Percentiles rank a stretch among this genome's conserved stretches.
These are phyloP conservation scores for Ostrea edulis DNA, from an alignment of 1,140 invertebrate species.

Conservation along the genomic window DNA sequence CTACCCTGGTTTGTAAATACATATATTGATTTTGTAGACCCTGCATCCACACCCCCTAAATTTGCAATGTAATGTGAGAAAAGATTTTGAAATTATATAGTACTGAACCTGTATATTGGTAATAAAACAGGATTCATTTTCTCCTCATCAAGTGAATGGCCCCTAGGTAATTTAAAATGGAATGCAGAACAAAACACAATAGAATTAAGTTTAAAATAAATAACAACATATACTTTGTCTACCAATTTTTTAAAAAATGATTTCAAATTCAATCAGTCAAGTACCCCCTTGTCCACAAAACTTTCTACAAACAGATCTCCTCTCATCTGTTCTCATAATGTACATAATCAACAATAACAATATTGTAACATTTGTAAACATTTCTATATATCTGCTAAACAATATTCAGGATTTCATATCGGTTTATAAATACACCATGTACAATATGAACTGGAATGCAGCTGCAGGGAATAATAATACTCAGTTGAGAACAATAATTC, in stretches of 20 bases:
- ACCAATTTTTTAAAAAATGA: too few relatives aligned
- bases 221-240: not conserved
- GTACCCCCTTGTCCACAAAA: not conserved
- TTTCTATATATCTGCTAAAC: not conserved
- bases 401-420: not conserved
- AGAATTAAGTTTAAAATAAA: not conserved
- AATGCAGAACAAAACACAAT: not conserved
- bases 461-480: not conserved
- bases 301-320: not conserved
- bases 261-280: too few relatives aligned
- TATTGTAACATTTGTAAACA: not conserved
- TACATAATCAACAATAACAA: conserved; percentile 2
- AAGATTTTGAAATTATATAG: too few relatives aligned
- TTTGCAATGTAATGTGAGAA: too few relatives aligned
- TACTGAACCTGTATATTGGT: too few relatives aligned
- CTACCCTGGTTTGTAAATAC: too few relatives aligned
- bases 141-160: too few relatives aligned
- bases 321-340: not conserved
- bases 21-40: too few relatives aligned
- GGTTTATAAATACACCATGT: not conserved
- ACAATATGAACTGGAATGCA: not conserved
- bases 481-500: not conserved
- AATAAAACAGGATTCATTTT: too few relatives aligned
- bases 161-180: too few relatives aligned
- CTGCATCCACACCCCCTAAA: too few relatives aligned